Percentiles rank a stretch among this genome's conserved stretches.
phyloP scores from a whole-genome alignment of 2,888 invertebrate genomes.

The Lysandra bellargus region DNA sequence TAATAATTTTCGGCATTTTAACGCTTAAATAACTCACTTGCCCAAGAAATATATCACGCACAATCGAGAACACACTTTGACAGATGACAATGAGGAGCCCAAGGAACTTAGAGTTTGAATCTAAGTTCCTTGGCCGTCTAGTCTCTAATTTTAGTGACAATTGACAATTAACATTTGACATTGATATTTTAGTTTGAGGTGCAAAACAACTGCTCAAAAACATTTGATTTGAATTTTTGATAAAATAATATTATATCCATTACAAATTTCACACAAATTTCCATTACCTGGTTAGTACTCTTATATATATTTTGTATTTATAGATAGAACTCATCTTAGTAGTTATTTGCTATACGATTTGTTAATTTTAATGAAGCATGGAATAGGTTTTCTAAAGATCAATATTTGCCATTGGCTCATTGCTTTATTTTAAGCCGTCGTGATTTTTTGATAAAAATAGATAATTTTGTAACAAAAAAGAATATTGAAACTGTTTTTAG shows the following conservation, averaged over 20 bases:
- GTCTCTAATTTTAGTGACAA: too few relatives aligned
- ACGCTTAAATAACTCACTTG: too few relatives aligned
- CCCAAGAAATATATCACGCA: too few relatives aligned
- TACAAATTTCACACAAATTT: not conserved
- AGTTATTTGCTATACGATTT: not conserved
- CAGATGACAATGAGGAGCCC: too few relatives aligned
- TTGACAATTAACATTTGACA: not conserved
- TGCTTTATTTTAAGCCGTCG: constrained; percentile 22
- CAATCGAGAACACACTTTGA: too few relatives aligned
- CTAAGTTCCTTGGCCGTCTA: too few relatives aligned
- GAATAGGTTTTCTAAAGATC: constrained; percentile 1
- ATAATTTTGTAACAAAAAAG: not conserved
- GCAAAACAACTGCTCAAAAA: constrained; percentile 5
- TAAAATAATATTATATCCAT: not conserved
- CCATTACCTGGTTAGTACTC: not conserved
- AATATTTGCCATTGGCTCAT: constrained; percentile 26
- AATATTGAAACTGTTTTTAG: too few relatives aligned
- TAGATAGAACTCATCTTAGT: not conserved
- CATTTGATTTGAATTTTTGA: constrained; percentile 17
- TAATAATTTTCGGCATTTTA: too few relatives aligned
- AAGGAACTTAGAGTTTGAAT: too few relatives aligned
- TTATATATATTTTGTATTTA: not conserved
- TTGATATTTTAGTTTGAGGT: not conserved
- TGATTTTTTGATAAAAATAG: constrained; percentile 22
- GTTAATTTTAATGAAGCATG: not conserved